phyloP scores from a whole-genome alignment of 2,888 invertebrate species.

The Xestoiulus laeticollis region DNA sequence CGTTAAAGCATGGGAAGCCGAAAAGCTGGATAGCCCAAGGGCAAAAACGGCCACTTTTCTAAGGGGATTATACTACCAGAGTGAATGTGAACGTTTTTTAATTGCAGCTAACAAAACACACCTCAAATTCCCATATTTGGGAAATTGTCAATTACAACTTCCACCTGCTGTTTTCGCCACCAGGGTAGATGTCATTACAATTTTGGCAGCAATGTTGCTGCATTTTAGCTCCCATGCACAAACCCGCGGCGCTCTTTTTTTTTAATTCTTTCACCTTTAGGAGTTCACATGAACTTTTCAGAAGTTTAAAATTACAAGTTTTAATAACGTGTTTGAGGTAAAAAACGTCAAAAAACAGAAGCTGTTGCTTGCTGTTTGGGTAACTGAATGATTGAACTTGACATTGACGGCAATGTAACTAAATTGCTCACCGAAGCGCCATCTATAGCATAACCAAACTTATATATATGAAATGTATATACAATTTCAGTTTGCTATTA shows the following conservation, averaged over 20 bases:
- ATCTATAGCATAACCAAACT: background rate
- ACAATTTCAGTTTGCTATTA: too few species aligned
- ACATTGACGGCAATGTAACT: background rate
- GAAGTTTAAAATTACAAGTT: conserved; percentile 40
- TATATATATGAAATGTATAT: background rate
- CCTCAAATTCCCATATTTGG: conserved; percentile 49
- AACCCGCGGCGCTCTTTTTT: background rate
- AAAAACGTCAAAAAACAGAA: conserved; percentile 14
- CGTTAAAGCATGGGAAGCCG: background rate
- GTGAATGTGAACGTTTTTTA: conserved; percentile 45
- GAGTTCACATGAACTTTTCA: conserved; percentile 41
- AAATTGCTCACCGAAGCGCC: background rate
- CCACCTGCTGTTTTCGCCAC: conserved; percentile 46
- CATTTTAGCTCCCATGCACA: conserved; percentile 10
- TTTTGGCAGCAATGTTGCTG: conserved; percentile 35
- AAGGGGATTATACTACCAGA: conserved; percentile 25
- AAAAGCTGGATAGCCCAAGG: background rate
- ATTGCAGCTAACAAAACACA: conserved; percentile 47
- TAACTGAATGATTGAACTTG: conserved; percentile 16
- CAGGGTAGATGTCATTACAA: conserved; percentile 43
- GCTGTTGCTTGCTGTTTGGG: background rate
- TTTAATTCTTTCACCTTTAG: conserved; percentile 6
- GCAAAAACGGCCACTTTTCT: background rate
- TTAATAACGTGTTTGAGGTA: conserved; percentile 23
- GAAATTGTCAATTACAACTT: conserved; percentile 44